Conservation (phyloP, 2,888 invertebrate genomes). For the Ophioninae sp. region DNA sequence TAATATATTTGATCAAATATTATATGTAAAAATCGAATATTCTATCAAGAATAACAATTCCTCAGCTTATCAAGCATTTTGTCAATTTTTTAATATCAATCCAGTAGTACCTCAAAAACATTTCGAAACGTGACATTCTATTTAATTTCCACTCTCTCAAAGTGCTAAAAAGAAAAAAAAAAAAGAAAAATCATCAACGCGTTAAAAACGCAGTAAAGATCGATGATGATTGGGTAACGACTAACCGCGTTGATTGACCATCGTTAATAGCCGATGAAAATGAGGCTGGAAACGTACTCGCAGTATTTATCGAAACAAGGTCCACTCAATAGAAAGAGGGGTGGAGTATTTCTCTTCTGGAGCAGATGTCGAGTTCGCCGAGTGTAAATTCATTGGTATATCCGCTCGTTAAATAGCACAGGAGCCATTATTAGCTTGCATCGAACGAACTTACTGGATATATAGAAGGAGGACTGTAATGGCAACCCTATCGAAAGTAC, state of each 20-base stretch:
- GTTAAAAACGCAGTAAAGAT: not conserved
- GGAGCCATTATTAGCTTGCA: conserved; percentile 51
- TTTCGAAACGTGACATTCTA: too few relatives aligned
- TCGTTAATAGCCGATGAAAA: not conserved
- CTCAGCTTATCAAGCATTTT: too few relatives aligned
- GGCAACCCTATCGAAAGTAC: conserved; percentile 56
- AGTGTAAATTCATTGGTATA: conserved; percentile 51
- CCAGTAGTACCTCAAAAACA: too few relatives aligned
- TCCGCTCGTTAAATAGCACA: conserved; percentile 55
- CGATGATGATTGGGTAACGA: not conserved
- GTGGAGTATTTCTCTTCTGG: conserved; percentile 66
- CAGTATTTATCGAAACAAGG: not conserved
- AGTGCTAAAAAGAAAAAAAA: too few relatives aligned
- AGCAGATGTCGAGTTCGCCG: conserved; percentile 72
- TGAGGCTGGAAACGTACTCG: not conserved
- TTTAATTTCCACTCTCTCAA: too few relatives aligned
- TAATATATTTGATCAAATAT: too few relatives aligned
- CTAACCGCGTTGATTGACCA: not conserved
- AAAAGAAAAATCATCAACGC: too few relatives aligned
- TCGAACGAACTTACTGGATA: conserved; percentile 27
- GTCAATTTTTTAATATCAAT: too few relatives aligned
- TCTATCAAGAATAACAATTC: too few relatives aligned
- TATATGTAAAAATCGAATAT: too few relatives aligned
- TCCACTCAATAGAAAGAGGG: not conserved
- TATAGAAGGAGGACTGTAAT: conserved; percentile 36